These are phyloP conservation scores for Ptychobarbus kaznakovi DNA, from an alignment of 2,797 vertebrate species.

Conservation along the genomic window DNA sequence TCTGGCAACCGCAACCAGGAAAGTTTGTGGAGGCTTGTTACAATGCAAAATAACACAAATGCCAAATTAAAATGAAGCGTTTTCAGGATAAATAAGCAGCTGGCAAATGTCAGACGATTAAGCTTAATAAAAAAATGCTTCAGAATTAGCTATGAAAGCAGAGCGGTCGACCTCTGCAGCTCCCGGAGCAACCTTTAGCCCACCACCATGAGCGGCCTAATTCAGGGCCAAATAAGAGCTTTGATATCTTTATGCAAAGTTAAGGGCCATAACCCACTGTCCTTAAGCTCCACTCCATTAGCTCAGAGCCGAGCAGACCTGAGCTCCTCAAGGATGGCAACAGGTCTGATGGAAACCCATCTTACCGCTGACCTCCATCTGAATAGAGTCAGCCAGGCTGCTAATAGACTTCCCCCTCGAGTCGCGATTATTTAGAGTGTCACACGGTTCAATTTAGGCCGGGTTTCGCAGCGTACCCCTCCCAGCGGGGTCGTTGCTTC, in stretches of 20 bases:
- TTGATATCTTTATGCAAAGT: slow-evolving; percentile 1
- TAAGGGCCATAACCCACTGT: not conserved
- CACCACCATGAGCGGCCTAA: not conserved
- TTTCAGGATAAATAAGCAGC: not conserved
- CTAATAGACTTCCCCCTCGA: slow-evolving; percentile 26
- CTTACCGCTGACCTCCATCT: slow-evolving; percentile 37
- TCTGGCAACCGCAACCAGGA: not conserved
- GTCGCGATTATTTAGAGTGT: slow-evolving; percentile 11
- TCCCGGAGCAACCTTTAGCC: not conserved
- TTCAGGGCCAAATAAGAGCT: slow-evolving; percentile 12
- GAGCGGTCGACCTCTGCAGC: not conserved
- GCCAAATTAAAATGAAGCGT: not conserved
- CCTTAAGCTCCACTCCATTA: not conserved
- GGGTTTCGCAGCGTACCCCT: not conserved
- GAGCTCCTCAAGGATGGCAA: not conserved
- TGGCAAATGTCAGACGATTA: not conserved
- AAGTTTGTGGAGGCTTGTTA: not conserved
- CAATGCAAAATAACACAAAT: not conserved
- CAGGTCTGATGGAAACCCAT: slow-evolving; percentile 14
- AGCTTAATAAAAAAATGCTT: not conserved
- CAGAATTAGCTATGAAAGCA: not conserved
- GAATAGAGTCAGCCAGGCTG: slow-evolving; percentile 10
- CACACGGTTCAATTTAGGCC: slow-evolving; percentile 8
- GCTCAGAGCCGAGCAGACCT: not conserved
- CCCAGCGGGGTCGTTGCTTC: not conserved